These are phyloP conservation scores for Sebastes vulpes DNA, from an alignment of 2,797 vertebrate species.

Conservation along the genomic window DNA sequence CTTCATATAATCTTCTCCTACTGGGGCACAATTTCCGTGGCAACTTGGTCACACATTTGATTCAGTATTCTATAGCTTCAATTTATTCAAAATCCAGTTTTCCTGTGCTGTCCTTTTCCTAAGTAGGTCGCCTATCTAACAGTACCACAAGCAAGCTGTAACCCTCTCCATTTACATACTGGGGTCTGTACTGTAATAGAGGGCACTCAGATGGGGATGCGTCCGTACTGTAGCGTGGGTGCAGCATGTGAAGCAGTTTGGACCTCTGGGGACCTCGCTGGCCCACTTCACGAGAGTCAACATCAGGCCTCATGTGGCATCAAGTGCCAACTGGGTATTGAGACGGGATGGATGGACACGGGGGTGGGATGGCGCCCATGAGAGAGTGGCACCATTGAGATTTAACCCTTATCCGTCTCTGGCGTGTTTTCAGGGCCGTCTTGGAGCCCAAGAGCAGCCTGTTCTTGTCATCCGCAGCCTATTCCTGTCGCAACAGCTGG, in stretches of 20 bases:
- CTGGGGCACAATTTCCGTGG: constrained; percentile 49
- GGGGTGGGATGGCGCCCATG: constrained; percentile 1
- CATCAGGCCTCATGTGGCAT: constrained; percentile 67
- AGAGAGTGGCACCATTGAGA: constrained; percentile 35
- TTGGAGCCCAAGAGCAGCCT: constrained; percentile 44
- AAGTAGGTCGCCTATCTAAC: constrained; percentile 66
- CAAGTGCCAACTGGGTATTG: constrained; percentile 56
- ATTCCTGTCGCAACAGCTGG: constrained; percentile 75
- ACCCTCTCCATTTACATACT: constrained; percentile 29
- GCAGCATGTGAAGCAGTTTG: constrained; percentile 6
- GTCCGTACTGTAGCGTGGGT: constrained; percentile 19
- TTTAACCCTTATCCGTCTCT: constrained; percentile 8
- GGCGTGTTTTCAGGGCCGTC: constrained; percentile 6
- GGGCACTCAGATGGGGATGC: constrained; percentile 16
- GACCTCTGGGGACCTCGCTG: constrained; percentile 51
- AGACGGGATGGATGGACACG: constrained; percentile 21
- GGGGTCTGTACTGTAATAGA: constrained; percentile 13
- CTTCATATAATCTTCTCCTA: constrained; percentile 46
- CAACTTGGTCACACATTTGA: constrained; percentile 64
- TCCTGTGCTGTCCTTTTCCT: constrained; percentile 31
- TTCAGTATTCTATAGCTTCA: constrained; percentile 51
- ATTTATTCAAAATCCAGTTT: constrained; percentile 63
- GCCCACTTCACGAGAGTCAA: constrained; percentile 60
- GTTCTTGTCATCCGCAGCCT: constrained; percentile 53
- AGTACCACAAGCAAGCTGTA: constrained; percentile 20